Percentiles rank a stretch among this genome's conserved stretches.
phyloP scores from a whole-genome alignment of 2,888 invertebrate genomes.

The Temnothorax unifasciatus region DNA sequence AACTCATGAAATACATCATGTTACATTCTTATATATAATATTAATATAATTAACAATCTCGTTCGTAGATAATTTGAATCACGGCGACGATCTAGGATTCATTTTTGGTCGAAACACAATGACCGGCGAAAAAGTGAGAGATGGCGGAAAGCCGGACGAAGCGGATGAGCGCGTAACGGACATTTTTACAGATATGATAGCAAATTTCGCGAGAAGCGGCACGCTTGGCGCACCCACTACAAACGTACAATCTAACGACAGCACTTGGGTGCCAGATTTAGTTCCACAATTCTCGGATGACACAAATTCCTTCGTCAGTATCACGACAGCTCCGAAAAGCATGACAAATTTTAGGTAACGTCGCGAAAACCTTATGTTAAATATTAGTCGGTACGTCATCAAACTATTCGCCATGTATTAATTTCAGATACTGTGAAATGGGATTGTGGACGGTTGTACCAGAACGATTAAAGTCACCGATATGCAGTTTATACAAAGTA shows the following conservation, averaged over 20 bases:
- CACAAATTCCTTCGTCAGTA: conserved; percentile 87
- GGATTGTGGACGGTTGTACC: conserved; percentile 90
- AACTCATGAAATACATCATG: not conserved
- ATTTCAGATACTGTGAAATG: conserved; percentile 89
- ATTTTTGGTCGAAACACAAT: conserved; percentile 78
- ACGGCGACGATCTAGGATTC: conserved; percentile 80
- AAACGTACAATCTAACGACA: conserved; percentile 79
- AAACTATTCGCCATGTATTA: not conserved
- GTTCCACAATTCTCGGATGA: conserved; percentile 71
- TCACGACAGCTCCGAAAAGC: conserved; percentile 86
- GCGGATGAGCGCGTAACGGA: conserved; percentile 90
- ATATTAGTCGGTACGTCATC: not conserved
- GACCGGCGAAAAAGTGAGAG: conserved; percentile 69
- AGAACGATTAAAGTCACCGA: conserved; percentile 87
- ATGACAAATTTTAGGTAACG: conserved; percentile 83
- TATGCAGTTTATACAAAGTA: conserved; percentile 85
- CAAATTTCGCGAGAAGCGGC: conserved; percentile 89
- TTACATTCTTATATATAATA: not conserved
- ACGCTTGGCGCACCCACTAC: conserved; percentile 79
- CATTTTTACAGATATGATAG: conserved; percentile 89
- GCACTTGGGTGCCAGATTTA: not conserved
- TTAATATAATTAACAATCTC: not conserved
- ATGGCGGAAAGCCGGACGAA: conserved; percentile 82
- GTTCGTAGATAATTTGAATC: conserved; percentile 67
- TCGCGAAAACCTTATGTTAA: not conserved